Evolutionary conservation across 2,113 vertebrate species (phyloP).

Genomic region (Archilochus colubris): DNA sequence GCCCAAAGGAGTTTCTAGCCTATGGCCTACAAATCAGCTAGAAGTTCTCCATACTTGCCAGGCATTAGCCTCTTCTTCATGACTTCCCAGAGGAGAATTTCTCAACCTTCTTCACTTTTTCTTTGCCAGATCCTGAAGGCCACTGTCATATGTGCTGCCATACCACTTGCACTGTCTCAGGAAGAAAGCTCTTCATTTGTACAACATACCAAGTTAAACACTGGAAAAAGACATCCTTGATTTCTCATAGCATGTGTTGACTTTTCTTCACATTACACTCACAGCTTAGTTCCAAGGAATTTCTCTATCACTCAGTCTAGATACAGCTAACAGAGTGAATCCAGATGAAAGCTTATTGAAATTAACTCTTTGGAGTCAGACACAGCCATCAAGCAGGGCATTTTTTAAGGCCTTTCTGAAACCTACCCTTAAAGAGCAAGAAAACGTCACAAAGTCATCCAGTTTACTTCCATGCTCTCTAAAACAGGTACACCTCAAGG

Average conservation of each 20-base stretch:
- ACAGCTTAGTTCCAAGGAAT: conserved; percentile 24
- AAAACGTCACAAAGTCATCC: neutral
- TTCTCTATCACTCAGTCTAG: conserved; percentile 30
- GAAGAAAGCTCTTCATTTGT: neutral
- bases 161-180: neutral
- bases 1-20: neutral
- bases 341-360: conserved; percentile 7
- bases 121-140: neutral
- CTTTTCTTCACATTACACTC: conserved; percentile 40
- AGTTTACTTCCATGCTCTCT: neutral
- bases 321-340: conserved; percentile 21
- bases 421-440: neutral
- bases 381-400: neutral
- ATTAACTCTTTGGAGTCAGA: conserved; percentile 31
- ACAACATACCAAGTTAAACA: neutral
- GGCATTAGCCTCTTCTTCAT: neutral
- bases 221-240: neutral
- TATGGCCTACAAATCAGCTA: neutral
- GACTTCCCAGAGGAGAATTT: neutral
- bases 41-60: neutral
- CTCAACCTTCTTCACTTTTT: neutral
- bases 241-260: conserved; percentile 27
- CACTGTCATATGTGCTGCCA: neutral
- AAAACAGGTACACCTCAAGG: neutral
- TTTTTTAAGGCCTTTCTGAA: neutral